Conservation (phyloP, 1,140 invertebrate genomes). For the Neodiprion lecontei region DNA sequence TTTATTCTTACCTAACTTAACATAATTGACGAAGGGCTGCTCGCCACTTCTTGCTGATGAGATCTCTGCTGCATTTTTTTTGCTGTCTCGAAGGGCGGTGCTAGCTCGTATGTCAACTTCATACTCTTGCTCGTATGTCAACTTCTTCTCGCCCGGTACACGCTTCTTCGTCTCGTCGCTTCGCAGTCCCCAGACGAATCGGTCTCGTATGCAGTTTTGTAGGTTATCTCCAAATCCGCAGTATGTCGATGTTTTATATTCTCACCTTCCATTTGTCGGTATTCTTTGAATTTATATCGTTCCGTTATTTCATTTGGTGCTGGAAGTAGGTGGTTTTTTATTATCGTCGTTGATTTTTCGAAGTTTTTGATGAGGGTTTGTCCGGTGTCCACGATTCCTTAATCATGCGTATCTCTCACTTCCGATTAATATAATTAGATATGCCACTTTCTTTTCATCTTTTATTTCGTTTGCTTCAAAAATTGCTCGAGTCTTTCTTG, state of each 20-base stretch:
- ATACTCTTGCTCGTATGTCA: conserved; percentile 31
- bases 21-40: conserved; percentile 18
- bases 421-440: conserved; percentile 42
- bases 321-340: conserved; percentile 21
- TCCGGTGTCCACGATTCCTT: conserved; percentile 24
- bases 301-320: conserved; percentile 23
- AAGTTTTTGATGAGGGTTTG: conserved; percentile 8
- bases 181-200: conserved; percentile 43
- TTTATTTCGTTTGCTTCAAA: conserved; percentile 35
- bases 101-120: conserved; percentile 29
- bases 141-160: conserved; percentile 33
- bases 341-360: conserved; percentile 9
- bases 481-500: conserved; percentile 36
- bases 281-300: conserved; percentile 22
- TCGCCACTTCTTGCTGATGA: neutral
- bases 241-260: conserved; percentile 29
- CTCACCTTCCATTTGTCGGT: conserved; percentile 20
- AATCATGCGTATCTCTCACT: conserved; percentile 39
- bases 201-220: conserved; percentile 37
- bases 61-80: conserved; percentile 25
- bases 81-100: conserved; percentile 29
- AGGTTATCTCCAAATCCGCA: conserved; percentile 41
- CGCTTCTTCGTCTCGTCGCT: conserved; percentile 32
- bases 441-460: conserved; percentile 28
- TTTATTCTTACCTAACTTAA: conserved; percentile 2